phyloP scores from a whole-genome alignment of 2,797 vertebrate genomes.

The Danio aesculapii region DNA sequence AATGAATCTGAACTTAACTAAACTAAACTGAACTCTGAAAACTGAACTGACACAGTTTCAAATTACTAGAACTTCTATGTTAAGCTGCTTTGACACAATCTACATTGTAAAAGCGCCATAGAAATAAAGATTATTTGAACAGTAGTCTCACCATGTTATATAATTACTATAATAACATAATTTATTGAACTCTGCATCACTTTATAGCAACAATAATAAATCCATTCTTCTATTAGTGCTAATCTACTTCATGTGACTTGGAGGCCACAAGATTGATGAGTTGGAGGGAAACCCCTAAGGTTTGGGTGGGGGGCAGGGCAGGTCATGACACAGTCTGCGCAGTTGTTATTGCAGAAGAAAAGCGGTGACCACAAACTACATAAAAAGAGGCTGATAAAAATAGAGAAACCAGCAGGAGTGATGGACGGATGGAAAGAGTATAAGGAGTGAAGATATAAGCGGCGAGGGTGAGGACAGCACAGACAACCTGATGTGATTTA shows the following conservation, averaged over 20 bases:
- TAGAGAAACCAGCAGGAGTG: constrained; percentile 28
- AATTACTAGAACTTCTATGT: too few relatives aligned
- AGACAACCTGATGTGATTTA: constrained; percentile 68
- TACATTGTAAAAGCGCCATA: too few relatives aligned
- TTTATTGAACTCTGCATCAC: background rate
- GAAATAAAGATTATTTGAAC: too few relatives aligned
- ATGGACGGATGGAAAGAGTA: constrained; percentile 14
- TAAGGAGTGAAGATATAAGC: constrained; percentile 52
- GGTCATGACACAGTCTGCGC: constrained; percentile 34
- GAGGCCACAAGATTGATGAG: constrained; percentile 30
- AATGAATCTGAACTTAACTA: too few relatives aligned
- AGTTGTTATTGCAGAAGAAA: constrained; percentile 51
- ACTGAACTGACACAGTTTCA: too few relatives aligned
- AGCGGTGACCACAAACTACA: background rate
- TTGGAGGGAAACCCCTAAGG: constrained; percentile 41
- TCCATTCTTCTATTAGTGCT: background rate
- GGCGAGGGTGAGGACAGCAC: constrained; percentile 66
- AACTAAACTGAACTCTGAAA: too few relatives aligned
- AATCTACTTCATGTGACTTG: constrained; percentile 28
- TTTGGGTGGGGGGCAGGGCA: constrained; percentile 39
- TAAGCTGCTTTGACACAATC: too few relatives aligned
- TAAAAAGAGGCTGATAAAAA: constrained; percentile 38
- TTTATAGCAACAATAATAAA: background rate
- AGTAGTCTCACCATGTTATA: too few relatives aligned
- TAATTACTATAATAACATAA: too few relatives aligned